Evolutionary conservation across 2,888 invertebrate genomes (phyloP), one percentile per base, ranked within the genome.

Genomic region (Galeopsomyia nigrocyanea): DNA sequence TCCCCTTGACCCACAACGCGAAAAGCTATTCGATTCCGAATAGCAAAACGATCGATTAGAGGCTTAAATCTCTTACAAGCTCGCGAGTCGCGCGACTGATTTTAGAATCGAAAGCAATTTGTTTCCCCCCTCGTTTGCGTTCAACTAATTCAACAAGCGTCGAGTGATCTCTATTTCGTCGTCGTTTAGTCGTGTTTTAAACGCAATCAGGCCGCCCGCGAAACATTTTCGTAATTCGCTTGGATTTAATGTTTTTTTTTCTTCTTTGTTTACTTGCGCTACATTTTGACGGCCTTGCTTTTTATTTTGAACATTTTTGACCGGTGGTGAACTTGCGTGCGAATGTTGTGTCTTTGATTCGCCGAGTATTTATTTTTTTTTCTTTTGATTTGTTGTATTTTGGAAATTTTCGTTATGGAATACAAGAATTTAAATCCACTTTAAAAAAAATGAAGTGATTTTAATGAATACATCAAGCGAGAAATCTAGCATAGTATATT

Each of bases 281-380:
- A 67, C 39, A 50, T 71, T 71, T 71, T 31, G 22, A n/a, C 16
- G 19, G 61, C 71, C 71, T 71, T 71, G 66, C 63, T 64, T 39
- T 51, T 64, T 63, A 2, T 57, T 50, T 3, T 56, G 55, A 61
- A 49, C n/a, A n/a, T n/a, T 3, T 26, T 26, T 26, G 26, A 26
- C 26, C 26, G 26, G 5, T 5, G 26, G 3, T 5, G 26, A 26
- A 5, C 26, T 26, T n/a, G n/a, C 26, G 2, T 26, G 26, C 26
- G n/a, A n/a, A n/a, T n/a, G 26, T 57, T 31, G 57, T 17, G 26
- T 57, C 57, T 39, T 3, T 26, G 57, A 57, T 26, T n/a, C n/a
- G n/a, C n/a, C n/a, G n/a, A n/a, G n/a, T n/a, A n/a, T n/a, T n/a
- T n/a, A n/a, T n/a, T n/a, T n/a, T n/a, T n/a, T n/a, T n/a, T 26